Percentiles rank a stretch among this genome's conserved stretches.
These are phyloP conservation scores for Onychomys torridus DNA, from an alignment of 2,797 vertebrate genomes.

Conservation along the genomic window DNA sequence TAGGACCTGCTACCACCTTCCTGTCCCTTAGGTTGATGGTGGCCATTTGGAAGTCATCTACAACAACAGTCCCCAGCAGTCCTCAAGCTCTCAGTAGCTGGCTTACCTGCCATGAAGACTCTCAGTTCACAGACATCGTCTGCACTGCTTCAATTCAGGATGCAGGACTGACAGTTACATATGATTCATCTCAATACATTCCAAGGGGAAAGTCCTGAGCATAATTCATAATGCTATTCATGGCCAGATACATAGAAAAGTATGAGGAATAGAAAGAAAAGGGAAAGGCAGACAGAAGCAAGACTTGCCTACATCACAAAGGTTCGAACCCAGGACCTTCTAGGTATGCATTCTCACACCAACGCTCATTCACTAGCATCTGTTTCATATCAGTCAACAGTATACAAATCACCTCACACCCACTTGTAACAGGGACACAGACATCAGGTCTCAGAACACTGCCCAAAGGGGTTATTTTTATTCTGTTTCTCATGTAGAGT, in stretches of 20 bases:
- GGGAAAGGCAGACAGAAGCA: slow-evolving; percentile 78
- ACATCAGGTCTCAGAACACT: background rate
- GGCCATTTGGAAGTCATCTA: too few relatives aligned
- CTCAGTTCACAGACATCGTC: background rate
- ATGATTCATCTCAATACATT: slow-evolving; percentile 44
- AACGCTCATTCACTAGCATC: background rate
- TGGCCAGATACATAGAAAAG: slow-evolving; percentile 60
- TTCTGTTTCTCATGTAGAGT: background rate
- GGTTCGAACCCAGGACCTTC: slow-evolving; percentile 79
- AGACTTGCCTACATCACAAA: slow-evolving; percentile 81
- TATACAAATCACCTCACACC: background rate
- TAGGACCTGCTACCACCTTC: too few relatives aligned
- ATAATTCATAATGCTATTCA: slow-evolving; percentile 84
- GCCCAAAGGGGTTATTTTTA: background rate
- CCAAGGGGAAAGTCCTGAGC: slow-evolving; percentile 79
- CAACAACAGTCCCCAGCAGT: too few relatives aligned
- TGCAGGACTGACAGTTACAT: background rate
- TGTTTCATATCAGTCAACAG: background rate
- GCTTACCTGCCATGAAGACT: background rate
- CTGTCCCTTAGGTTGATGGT: too few relatives aligned
- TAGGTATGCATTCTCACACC: background rate
- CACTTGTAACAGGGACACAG: too few relatives aligned
- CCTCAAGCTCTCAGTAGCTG: too few relatives aligned
- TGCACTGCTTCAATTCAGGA: background rate
- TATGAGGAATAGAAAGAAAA: background rate